Conservation (phyloP, 1,140 invertebrate species). For the Tachypleus tridentatus region DNA sequence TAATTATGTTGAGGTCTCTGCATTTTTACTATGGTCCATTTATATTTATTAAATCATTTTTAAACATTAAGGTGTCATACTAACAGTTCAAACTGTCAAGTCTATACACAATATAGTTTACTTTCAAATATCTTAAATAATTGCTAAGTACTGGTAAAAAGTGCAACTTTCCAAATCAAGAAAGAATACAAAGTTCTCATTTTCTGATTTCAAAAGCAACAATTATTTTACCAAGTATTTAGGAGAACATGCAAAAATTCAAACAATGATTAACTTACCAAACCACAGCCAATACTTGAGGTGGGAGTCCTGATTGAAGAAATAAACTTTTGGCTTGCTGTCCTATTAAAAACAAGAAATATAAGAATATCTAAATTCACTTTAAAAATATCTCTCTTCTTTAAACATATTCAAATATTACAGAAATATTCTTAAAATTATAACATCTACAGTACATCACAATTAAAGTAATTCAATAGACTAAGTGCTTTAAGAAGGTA, state of each 20-base stretch:
- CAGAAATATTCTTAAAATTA: background rate
- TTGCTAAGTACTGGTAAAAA: background rate
- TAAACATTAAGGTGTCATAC: background rate
- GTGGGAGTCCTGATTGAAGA: slow-evolving; percentile 79
- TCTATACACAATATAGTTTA: background rate
- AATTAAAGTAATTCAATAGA: slow-evolving; percentile 2
- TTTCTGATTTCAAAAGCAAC: background rate
- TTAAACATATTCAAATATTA: background rate
- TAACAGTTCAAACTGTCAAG: background rate
- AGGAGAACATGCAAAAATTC: background rate
- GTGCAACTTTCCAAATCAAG: too few relatives aligned
- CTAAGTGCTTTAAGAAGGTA: background rate
- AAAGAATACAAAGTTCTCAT: too few relatives aligned
- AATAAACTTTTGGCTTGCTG: slow-evolving; percentile 92
- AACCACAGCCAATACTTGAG: slow-evolving; percentile 76
- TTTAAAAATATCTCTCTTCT: background rate
- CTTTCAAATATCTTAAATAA: slow-evolving; percentile 4
- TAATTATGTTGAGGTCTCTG: background rate
- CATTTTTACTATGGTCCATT: background rate
- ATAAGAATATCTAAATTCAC: slow-evolving; percentile 8
- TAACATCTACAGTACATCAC: background rate
- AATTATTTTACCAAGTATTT: background rate
- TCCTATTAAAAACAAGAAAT: slow-evolving; percentile 50
- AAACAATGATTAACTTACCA: slow-evolving; percentile 50
- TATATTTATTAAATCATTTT: background rate